Base-by-base conservation (phyloP, 2,113 vertebrate genomes). In the Nannospalax galili region DNA sequence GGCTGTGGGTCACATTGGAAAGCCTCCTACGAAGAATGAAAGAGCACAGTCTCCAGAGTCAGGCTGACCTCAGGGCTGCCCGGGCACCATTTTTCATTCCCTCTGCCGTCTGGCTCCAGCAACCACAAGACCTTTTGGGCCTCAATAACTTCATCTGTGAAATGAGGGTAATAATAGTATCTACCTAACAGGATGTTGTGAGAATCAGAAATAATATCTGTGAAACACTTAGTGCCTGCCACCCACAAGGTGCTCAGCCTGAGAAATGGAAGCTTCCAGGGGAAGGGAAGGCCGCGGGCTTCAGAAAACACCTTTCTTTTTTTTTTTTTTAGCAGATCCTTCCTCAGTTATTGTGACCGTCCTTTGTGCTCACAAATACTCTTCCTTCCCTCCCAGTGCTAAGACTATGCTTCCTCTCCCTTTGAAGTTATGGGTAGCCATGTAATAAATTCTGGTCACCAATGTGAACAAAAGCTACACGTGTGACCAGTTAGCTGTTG, bases 131-230 rank as follows among this genome's bases (percentile, higher is more conserved):
- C 17, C 72, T 84, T 82, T 74, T 70, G 28, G 73, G 56, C 62
- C n/a, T 87, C 77, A 70, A 3, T 65, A 85, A 60, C 67, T 48
- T 85, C 40, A 37, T 75, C 93, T 89, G 79, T 90, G 73, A 86
- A 74, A 56, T 37, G 80, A 84, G 70, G 26, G 42, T 40, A 77
- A 62, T 65, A 81, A 67, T 69, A 77, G 24, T 80, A 67, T 58
- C 91, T 81, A 40, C 92, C 89, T 81, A 58, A 75, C 48, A 84
- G 62, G 35, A 45, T 45, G 15, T 58, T 32, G 40, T 70, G 78
- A 82, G 42, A 26, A 28, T 19, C 75, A 42, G 69, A 91, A 80
- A 56, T 11, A 6, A 2, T 45, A 24, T n/a, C 88, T 56, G 24
- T 64, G 75, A 86, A 65, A 69, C 0, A 0, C 37, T 64, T 52